These are phyloP conservation scores for Heterodera filipjevi DNA, from an alignment of 2,888 invertebrate species.

Conservation along the genomic window DNA sequence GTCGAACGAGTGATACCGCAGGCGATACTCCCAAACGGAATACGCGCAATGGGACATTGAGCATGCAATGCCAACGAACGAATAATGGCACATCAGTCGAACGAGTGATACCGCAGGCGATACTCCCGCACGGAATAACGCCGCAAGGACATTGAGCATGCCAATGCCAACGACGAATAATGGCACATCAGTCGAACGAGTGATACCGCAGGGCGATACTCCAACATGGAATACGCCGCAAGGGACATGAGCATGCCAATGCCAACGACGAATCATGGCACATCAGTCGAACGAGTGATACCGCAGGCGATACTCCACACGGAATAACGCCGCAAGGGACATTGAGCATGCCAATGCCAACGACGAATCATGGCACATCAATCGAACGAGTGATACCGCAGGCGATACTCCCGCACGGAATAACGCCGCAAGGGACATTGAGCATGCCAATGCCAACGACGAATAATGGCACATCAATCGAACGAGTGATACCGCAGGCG, in stretches of 20 bases:
- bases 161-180: too few relatives aligned
- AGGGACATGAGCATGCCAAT: not conserved
- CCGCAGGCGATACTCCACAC: not conserved
- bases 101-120: too few relatives aligned
- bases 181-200: too few relatives aligned
- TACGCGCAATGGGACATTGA: not conserved
- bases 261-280: too few relatives aligned
- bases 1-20: not conserved
- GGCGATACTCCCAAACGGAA: not conserved
- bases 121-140: too few relatives aligned
- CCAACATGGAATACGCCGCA: not conserved
- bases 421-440: not conserved
- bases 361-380: too few relatives aligned
- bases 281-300: not conserved
- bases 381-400: not conserved
- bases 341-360: not conserved
- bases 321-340: not conserved
- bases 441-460: not conserved
- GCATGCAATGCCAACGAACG: too few relatives aligned
- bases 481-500: not conserved
- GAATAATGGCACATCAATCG: not conserved
- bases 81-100: too few relatives aligned
- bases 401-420: not conserved
- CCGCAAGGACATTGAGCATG: too few relatives aligned
- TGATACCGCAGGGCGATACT: too few relatives aligned